phyloP scores from a whole-genome alignment of 2,797 vertebrate species.

The Mus minutoides region DNA sequence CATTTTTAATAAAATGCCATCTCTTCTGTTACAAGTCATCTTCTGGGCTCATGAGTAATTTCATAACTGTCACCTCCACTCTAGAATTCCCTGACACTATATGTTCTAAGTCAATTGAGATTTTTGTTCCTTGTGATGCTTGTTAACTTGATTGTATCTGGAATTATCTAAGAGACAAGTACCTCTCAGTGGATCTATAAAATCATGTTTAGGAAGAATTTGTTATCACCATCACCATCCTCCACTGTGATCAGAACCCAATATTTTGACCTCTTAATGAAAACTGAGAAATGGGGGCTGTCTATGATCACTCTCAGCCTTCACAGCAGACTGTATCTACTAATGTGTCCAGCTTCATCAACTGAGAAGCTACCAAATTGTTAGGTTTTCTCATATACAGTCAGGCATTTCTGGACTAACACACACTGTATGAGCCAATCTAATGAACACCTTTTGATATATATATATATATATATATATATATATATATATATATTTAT shows the following conservation, averaged over 20 bases:
- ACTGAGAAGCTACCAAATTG: background rate
- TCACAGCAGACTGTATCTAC: background rate
- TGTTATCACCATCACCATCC: background rate
- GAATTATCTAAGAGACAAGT: background rate
- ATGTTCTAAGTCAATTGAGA: background rate
- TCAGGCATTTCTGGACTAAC: background rate
- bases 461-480: background rate
- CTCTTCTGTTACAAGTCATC: slow-evolving; percentile 10
- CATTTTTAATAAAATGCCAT: background rate
- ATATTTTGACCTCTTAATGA: background rate
- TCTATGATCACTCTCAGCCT: background rate
- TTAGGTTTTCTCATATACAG: background rate
- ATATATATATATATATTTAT: background rate
- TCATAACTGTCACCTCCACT: background rate
- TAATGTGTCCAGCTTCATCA: background rate
- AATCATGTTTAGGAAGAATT: background rate
- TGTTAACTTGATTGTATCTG: background rate
- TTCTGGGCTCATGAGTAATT: background rate
- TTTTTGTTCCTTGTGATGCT: background rate
- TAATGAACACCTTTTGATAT: background rate
- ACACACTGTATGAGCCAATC: background rate
- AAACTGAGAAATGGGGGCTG: too few relatives aligned
- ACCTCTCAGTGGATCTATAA: background rate
- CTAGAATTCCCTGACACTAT: background rate
- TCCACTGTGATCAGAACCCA: background rate